phyloP scores from a whole-genome alignment of 2,888 invertebrate genomes.

The Caenorhabditis sp. region DNA sequence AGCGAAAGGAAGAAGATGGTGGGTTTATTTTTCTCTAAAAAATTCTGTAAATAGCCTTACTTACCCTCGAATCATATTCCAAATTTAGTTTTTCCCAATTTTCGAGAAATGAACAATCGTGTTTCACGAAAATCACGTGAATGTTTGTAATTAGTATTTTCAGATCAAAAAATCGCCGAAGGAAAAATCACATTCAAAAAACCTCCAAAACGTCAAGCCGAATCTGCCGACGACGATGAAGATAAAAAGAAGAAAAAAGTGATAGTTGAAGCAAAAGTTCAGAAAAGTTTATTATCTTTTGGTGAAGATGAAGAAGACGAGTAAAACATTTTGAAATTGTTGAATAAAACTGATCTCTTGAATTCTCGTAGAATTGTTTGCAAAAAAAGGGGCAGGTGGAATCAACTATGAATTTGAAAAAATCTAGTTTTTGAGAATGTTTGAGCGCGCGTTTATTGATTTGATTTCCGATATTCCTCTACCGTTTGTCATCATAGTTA shows the following conservation, averaged over 20 bases:
- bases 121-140: too few relatives aligned
- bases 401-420: too few relatives aligned
- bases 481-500: too few relatives aligned
- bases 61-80: not conserved
- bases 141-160: too few relatives aligned
- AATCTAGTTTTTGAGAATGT: too few relatives aligned
- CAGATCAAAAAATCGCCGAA: constrained; percentile 60
- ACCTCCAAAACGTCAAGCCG: constrained; percentile 56
- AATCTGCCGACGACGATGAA: constrained; percentile 24
- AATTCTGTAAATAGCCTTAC: not conserved
- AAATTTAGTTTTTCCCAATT: too few relatives aligned
- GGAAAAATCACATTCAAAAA: constrained; percentile 67
- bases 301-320: constrained; percentile 61
- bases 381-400: too few relatives aligned
- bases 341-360: not conserved
- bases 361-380: too few relatives aligned
- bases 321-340: not conserved
- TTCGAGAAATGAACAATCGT: too few relatives aligned
- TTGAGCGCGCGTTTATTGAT: too few relatives aligned
- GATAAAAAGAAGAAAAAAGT: constrained; percentile 27
- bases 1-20: constrained; percentile 62
- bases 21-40: not conserved
- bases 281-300: constrained; percentile 52
- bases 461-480: too few relatives aligned
- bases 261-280: constrained; percentile 21